These are phyloP conservation scores for Palythoa caribaeorum DNA, from an alignment of 92 coral and sea anemone species.

Conservation along the genomic window DNA sequence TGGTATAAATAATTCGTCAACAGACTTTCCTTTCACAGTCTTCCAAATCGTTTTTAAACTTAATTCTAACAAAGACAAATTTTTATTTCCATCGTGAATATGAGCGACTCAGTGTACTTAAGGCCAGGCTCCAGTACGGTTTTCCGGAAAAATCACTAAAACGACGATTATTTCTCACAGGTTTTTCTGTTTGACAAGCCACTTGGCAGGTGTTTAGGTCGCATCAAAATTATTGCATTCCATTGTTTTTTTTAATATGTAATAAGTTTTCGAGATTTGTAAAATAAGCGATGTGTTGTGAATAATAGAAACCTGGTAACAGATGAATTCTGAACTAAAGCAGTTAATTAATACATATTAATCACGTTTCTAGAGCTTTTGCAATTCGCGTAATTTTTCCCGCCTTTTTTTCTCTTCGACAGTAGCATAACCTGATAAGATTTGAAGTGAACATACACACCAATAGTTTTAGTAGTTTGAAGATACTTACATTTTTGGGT, in stretches of 20 bases:
- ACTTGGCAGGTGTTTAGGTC: too few species aligned
- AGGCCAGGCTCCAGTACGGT: too few species aligned
- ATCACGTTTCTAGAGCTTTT: background rate
- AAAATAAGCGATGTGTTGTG: constrained; percentile 4
- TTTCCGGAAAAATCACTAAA: too few species aligned
- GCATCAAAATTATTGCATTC: too few species aligned
- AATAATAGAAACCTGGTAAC: constrained; percentile 27
- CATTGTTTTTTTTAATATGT: constrained; percentile 2
- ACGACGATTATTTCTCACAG: too few species aligned
- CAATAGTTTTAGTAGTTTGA: background rate
- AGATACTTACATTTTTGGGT: background rate
- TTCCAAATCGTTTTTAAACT: too few species aligned
- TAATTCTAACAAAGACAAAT: too few species aligned
- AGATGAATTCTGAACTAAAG: constrained; percentile 21
- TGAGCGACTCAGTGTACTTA: too few species aligned
- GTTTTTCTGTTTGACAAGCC: too few species aligned
- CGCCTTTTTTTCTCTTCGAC: background rate
- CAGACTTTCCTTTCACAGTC: too few species aligned
- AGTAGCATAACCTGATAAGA: background rate
- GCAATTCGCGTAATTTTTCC: background rate
- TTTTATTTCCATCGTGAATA: too few species aligned
- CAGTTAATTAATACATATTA: constrained; percentile 3
- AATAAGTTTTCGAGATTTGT: constrained; percentile 9
- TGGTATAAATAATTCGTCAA: too few species aligned
- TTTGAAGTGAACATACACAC: constrained; percentile 1